Percentiles rank a stretch among this genome's conserved stretches.
These are phyloP conservation scores for Cantharis flavilabris DNA, from an alignment of 2,888 invertebrate genomes.

Conservation along the genomic window DNA sequence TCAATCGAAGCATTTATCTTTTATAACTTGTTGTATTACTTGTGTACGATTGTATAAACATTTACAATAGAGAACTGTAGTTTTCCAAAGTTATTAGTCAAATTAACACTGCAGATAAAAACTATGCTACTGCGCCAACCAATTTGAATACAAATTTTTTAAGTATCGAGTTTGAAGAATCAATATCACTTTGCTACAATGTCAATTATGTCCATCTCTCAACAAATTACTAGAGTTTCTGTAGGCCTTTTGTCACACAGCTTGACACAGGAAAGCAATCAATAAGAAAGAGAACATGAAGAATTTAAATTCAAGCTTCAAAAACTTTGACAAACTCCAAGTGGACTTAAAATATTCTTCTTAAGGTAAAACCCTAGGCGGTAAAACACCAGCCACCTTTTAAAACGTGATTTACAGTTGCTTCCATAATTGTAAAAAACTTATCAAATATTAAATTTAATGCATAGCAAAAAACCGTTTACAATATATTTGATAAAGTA, in stretches of 20 bases:
- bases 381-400: slow-evolving; percentile 1
- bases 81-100: neutral
- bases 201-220: slow-evolving; percentile 16
- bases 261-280: slow-evolving; percentile 9
- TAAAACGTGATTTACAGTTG: slow-evolving; percentile 3
- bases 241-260: slow-evolving; percentile 1
- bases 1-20: neutral
- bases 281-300: neutral
- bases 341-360: neutral
- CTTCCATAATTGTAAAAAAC: slow-evolving; percentile 7
- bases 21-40: neutral
- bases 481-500: neutral
- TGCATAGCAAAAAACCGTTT: neutral
- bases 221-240: slow-evolving; percentile 17
- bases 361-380: neutral
- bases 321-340: slow-evolving; percentile 2
- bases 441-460: slow-evolving; percentile 4
- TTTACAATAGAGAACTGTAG: neutral
- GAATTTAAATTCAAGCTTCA: slow-evolving; percentile 4
- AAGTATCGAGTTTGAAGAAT: slow-evolving; percentile 4
- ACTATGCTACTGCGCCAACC: neutral
- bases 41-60: neutral
- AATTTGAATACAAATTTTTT: neutral
- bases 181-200: slow-evolving; percentile 16
- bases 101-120: neutral